Conservation (phyloP, 1,140 invertebrate genomes). For the silkworm (Bombyx mori) region ASM3026992v2 NC_085124.1:4869501-4870000, state of each 20-base stretch:
- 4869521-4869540: too few relatives aligned
- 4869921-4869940: slow-evolving; percentile 31
- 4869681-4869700: too few relatives aligned
- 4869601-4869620: too few relatives aligned
- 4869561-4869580: too few relatives aligned
- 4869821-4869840: slow-evolving; percentile 58
- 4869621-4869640: too few relatives aligned
- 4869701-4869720: too few relatives aligned
- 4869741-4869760: slow-evolving; percentile 19
- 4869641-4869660: too few relatives aligned
- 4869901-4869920: slow-evolving; percentile 44
- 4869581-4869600: too few relatives aligned
- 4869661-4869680: too few relatives aligned
- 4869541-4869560: too few relatives aligned
- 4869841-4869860: slow-evolving; percentile 37
- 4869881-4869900: slow-evolving; percentile 52
- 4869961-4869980: slow-evolving; percentile 46
- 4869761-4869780: slow-evolving; percentile 9
- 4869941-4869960: too few relatives aligned
- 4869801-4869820: slow-evolving; percentile 45
- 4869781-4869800: slow-evolving; percentile 30
- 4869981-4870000: slow-evolving; percentile 44
- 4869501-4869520: too few relatives aligned
- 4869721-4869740: slow-evolving; percentile 5
- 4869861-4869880: slow-evolving; percentile 60